phyloP scores from a whole-genome alignment of 2,888 invertebrate species.

The Meteorus cinctellus region DNA sequence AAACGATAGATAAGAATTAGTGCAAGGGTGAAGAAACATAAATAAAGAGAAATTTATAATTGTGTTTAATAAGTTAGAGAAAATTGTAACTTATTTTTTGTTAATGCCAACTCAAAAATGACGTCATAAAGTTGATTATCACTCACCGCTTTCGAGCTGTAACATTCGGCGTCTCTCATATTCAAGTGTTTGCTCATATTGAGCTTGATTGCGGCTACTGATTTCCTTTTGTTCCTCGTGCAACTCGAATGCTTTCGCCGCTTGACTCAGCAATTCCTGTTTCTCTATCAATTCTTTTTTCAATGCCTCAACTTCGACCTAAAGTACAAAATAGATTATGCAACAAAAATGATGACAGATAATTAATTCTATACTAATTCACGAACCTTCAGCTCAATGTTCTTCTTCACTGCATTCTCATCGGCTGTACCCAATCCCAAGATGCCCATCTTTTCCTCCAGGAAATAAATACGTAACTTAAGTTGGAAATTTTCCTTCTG shows the following conservation, averaged over 20 bases:
- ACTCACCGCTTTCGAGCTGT: slow-evolving; percentile 64
- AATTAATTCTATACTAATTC: background rate
- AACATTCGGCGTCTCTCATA: slow-evolving; percentile 62
- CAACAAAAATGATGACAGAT: slow-evolving; percentile 1
- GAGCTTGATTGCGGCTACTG: slow-evolving; percentile 64
- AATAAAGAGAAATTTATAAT: background rate
- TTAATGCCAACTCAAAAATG: background rate
- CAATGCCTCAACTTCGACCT: slow-evolving; percentile 86
- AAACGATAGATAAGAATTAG: slow-evolving; percentile 5
- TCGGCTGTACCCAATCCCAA: slow-evolving; percentile 76
- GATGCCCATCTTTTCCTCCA: slow-evolving; percentile 87
- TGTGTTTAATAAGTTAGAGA: background rate
- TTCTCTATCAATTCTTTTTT: slow-evolving; percentile 86
- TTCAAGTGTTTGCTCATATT: slow-evolving; percentile 66
- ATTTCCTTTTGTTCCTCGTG: slow-evolving; percentile 80
- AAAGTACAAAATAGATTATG: slow-evolving; percentile 48
- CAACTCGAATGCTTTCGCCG: slow-evolving; percentile 87
- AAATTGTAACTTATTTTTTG: background rate
- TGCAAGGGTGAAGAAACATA: background rate
- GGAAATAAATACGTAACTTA: slow-evolving; percentile 91
- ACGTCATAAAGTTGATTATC: slow-evolving; percentile 8
- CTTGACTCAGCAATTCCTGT: slow-evolving; percentile 88
- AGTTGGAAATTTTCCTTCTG: slow-evolving; percentile 95
- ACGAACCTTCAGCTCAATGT: slow-evolving; percentile 79
- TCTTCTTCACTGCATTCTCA: slow-evolving; percentile 80